These are phyloP conservation scores for Laterallus jamaicensis DNA, from an alignment of 2,113 vertebrate species.

Conservation along the genomic window DNA sequence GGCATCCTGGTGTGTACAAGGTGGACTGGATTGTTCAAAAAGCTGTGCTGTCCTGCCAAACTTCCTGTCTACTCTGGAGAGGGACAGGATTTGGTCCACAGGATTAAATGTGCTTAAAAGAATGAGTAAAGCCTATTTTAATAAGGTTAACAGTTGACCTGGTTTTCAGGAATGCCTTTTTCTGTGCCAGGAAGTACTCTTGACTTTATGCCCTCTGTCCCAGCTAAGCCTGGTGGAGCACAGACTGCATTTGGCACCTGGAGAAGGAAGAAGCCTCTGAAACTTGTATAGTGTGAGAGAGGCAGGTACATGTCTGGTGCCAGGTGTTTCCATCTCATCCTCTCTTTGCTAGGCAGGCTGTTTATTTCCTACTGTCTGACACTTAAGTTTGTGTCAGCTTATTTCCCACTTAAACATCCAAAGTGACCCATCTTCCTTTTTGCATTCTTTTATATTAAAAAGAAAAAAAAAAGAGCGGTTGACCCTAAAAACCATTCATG, in stretches of 20 bases:
- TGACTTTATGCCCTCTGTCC: background rate
- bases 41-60: background rate
- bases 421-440: conserved; percentile 25
- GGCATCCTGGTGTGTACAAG: background rate
- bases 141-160: background rate
- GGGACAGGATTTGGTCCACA: background rate
- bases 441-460: background rate
- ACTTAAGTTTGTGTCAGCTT: background rate
- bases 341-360: background rate
- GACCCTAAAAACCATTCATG: background rate
- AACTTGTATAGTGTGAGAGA: background rate
- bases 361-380: conserved; percentile 3
- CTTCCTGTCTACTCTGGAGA: fast-evolving
- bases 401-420: background rate
- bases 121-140: background rate
- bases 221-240: background rate
- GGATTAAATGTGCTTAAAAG: background rate
- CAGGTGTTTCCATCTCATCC: background rate
- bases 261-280: background rate
- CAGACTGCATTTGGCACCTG: background rate
- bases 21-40: background rate
- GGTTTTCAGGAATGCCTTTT: background rate
- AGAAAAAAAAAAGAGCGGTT: background rate
- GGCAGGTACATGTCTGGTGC: background rate
- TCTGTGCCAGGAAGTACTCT: background rate